These are phyloP conservation scores for Penelope pileata DNA, from an alignment of 2,113 vertebrate species.

Conservation along the genomic window DNA sequence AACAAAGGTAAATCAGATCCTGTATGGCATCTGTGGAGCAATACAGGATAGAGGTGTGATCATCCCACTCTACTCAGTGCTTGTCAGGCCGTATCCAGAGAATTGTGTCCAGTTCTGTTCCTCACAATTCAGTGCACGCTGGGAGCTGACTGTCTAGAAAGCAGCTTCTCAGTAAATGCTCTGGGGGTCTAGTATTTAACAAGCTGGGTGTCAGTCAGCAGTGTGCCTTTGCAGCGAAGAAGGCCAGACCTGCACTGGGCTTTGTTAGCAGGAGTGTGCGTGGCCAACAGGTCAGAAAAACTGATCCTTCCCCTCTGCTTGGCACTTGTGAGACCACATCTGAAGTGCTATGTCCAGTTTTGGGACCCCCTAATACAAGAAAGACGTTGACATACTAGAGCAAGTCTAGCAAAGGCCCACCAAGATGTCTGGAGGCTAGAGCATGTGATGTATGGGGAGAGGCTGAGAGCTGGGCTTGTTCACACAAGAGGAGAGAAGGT, in stretches of 20 bases:
- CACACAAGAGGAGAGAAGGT: background rate
- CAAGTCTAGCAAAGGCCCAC: background rate
- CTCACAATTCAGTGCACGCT: background rate
- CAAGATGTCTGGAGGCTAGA: background rate
- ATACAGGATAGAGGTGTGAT: background rate
- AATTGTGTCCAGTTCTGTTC: background rate
- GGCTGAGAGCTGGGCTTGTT: background rate
- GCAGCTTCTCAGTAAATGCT: background rate
- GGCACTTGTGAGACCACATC: background rate
- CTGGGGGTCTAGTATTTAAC: background rate
- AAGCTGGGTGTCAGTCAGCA: background rate
- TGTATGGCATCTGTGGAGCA: background rate
- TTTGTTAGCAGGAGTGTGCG: background rate
- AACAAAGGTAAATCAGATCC: background rate
- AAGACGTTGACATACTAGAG: background rate
- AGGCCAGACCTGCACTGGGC: background rate
- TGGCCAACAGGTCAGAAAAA: background rate
- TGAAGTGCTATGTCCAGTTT: background rate
- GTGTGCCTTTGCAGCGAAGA: background rate
- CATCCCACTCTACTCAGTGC: background rate
- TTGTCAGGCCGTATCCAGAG: background rate
- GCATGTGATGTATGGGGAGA: background rate
- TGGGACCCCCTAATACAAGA: fast-evolving
- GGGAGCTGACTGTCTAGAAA: background rate
- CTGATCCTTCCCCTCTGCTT: background rate